These are phyloP conservation scores for Xerus rutilus DNA, from an alignment of 2,797 vertebrate species.

Conservation along the genomic window DNA sequence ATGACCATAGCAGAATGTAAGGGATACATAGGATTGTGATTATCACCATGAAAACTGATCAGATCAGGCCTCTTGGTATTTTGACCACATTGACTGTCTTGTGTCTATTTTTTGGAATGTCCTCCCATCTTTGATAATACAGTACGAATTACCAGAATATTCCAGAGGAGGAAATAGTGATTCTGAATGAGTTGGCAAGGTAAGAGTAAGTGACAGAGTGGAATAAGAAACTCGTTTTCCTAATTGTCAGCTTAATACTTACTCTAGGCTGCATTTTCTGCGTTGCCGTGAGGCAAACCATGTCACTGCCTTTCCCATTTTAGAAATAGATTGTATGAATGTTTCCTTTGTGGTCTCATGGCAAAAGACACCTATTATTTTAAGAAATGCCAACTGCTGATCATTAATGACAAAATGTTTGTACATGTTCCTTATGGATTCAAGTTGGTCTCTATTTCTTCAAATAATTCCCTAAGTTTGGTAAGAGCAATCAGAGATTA, in stretches of 20 bases:
- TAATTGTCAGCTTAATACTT: neutral
- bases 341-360: slow-evolving; percentile 48
- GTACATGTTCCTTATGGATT: neutral
- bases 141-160: slow-evolving; percentile 16
- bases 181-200: neutral
- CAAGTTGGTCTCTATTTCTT: slow-evolving; percentile 24
- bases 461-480: neutral
- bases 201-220: neutral
- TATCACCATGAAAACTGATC: neutral
- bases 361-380: slow-evolving; percentile 54
- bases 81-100: neutral
- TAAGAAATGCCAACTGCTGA: slow-evolving; percentile 55
- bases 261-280: neutral
- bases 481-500: slow-evolving; percentile 24
- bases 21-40: neutral
- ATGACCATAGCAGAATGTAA: neutral
- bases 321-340: slow-evolving; percentile 21
- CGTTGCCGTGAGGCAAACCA: neutral
- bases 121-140: slow-evolving; percentile 20
- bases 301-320: neutral
- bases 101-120: neutral
- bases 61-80: slow-evolving; percentile 16
- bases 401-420: slow-evolving; percentile 41
- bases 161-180: slow-evolving; percentile 11
- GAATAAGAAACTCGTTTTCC: slow-evolving; percentile 19